Evolutionary conservation across 2,113 vertebrate species (phyloP).

Genomic region (Rhinogobius similis): DNA sequence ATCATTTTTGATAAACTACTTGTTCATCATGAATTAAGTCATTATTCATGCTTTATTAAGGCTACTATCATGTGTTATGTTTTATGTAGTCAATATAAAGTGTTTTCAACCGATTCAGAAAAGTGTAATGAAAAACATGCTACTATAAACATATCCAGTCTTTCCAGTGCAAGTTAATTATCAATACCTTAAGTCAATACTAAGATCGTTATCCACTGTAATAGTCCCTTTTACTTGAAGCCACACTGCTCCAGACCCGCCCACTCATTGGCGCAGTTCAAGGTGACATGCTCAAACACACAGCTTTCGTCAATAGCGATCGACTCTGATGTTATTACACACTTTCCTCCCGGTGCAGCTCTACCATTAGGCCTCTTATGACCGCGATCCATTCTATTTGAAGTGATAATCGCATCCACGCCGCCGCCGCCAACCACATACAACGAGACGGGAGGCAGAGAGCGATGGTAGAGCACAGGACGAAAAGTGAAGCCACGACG

Average conservation of each 20-base stretch:
- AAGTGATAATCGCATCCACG: slow-evolving; percentile 66
- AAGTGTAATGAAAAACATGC: too few species aligned
- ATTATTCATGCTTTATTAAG: too few species aligned
- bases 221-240: not conserved
- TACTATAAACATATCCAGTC: not conserved
- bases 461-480: slow-evolving; percentile 40
- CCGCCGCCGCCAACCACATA: slow-evolving; percentile 46
- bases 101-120: too few species aligned
- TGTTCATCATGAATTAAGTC: too few species aligned
- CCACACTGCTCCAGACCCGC: slow-evolving; percentile 7
- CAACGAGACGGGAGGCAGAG: slow-evolving; percentile 37
- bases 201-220: not conserved
- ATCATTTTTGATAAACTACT: too few species aligned
- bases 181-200: not conserved
- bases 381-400: slow-evolving; percentile 72
- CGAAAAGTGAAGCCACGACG: slow-evolving; percentile 32
- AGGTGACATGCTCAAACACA: slow-evolving; percentile 55
- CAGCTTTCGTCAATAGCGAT: slow-evolving; percentile 71
- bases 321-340: slow-evolving; percentile 69
- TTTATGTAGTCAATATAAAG: too few species aligned
- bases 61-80: too few species aligned
- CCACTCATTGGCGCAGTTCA: slow-evolving; percentile 51
- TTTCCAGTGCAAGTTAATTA: not conserved
- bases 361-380: slow-evolving; percentile 67
- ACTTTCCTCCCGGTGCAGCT: slow-evolving; percentile 52